Evolutionary conservation across 2,888 invertebrate species (phyloP), one percentile per base, ranked within the genome.

Genomic region (Mellilla xanthometata): DNA sequence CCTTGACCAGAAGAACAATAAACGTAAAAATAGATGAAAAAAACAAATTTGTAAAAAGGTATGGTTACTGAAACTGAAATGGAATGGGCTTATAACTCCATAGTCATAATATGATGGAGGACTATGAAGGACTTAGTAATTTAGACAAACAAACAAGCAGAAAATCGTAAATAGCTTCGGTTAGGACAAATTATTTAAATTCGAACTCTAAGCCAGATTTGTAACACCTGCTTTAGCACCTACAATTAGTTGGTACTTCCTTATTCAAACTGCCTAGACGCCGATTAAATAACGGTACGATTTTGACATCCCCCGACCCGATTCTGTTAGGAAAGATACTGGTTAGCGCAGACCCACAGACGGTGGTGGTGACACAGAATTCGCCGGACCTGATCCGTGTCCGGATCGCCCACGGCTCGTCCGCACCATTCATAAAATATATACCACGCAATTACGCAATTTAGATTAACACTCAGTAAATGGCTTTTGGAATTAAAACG

Each of bases 351-450:
- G 35, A 27, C 35, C 24, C 6, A 31, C 30, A 33, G 47, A 38
- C 47, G 28, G 49, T 53, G 65, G 49, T 53, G 65, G 68, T 72
- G 79, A 77, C 78, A 81, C 57, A 68, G 71, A 77, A 80, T 76
- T 68, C 58, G 60, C 62, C 57, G 60, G 62, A 62, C 70, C 56
- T 56, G 68, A 63, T 66, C 50, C 50, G 52, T 48, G 63, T 68
- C 85, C 70, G 74, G 85, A 83, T 78, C 85, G 86, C 85, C 86
- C 82, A 86, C 85, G 67, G 72, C 71, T 68, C 77, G 73, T 77
- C 76, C 72, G 75, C 74, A 62, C 71, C 69, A 69, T 76, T 80
- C 76, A 76, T 79, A 82, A 84, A 81, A 48, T 42, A 48, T 76
- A 78, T 76, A 73, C 75, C 73, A 74, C 72, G 75, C 75, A 68